Conservation (phyloP, 2,113 vertebrate species). For the Anhinga anhinga region DNA sequence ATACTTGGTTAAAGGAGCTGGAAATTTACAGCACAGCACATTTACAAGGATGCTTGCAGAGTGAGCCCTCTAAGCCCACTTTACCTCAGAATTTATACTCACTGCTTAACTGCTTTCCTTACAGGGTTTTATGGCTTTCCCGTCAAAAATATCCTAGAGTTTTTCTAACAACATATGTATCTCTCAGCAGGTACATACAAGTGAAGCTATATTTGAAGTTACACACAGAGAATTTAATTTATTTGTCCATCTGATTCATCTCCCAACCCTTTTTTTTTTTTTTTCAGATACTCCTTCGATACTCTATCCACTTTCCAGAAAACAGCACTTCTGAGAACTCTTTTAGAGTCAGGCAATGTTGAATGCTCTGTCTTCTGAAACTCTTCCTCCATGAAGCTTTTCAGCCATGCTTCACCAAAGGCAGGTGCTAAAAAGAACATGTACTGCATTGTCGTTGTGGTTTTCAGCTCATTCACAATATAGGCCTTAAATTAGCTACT, state of each 20-base stretch:
- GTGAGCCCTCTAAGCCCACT: not conserved
- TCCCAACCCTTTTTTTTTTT: not conserved
- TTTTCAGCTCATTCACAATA: not conserved
- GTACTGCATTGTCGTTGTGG: not conserved
- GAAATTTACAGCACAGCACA: not conserved
- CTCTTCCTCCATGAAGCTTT: not conserved
- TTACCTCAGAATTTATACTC: not conserved
- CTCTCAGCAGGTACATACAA: not conserved
- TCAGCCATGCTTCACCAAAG: not conserved
- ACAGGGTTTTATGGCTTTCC: not conserved
- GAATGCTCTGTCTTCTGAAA: not conserved
- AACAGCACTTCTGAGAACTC: not conserved
- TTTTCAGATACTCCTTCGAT: not conserved
- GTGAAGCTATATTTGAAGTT: not conserved
- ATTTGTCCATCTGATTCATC: not conserved
- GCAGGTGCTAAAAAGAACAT: not conserved
- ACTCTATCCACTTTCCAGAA: not conserved
- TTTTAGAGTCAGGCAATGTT: not conserved
- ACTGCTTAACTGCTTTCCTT: not conserved
- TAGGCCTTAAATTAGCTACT: slow-evolving; percentile 7
- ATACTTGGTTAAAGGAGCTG: not conserved
- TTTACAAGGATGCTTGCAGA: not conserved
- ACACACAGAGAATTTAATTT: not conserved
- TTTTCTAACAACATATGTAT: not conserved
- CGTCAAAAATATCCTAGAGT: not conserved